A percentile compares a stretch with the other conserved stretches of the same genome.
These are phyloP conservation scores for Cephus sareptanus DNA, from an alignment of 2,888 invertebrate genomes.

Conservation along the genomic window DNA sequence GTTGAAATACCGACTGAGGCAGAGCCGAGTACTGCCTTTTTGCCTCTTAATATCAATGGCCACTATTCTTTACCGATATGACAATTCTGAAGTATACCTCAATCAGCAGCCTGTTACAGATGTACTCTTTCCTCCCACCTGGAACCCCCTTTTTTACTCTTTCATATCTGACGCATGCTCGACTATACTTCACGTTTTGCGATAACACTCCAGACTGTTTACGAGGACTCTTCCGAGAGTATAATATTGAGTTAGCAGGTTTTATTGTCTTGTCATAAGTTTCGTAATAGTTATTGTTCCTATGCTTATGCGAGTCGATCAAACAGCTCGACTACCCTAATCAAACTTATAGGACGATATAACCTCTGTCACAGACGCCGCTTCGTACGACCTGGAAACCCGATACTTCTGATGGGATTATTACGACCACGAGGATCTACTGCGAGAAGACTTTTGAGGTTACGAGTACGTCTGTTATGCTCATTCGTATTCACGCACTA, in stretches of 20 bases:
- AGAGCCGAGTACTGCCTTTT: neutral
- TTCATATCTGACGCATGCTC: neutral
- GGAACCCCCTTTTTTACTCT: neutral
- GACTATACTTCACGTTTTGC: neutral
- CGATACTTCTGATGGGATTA: neutral
- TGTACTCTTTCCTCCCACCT: neutral
- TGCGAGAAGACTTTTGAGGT: neutral
- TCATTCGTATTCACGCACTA: neutral
- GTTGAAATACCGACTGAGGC: neutral
- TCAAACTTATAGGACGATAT: neutral
- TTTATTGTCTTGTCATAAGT: neutral
- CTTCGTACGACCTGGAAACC: neutral
- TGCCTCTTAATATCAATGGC: neutral
- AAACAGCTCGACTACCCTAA: neutral
- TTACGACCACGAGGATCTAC: neutral
- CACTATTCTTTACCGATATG: neutral
- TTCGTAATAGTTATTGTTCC: neutral
- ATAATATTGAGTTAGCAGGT: neutral
- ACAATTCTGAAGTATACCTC: neutral
- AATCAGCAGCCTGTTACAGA: too few relatives aligned
- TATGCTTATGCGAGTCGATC: neutral
- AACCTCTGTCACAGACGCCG: neutral
- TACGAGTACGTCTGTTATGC: neutral
- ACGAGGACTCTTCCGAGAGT: neutral
- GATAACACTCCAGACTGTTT: neutral